Percentiles rank a stretch among this genome's conserved stretches.
Conservation (phyloP, 2,888 invertebrate genomes). For the Heliconius aoede region DNA sequence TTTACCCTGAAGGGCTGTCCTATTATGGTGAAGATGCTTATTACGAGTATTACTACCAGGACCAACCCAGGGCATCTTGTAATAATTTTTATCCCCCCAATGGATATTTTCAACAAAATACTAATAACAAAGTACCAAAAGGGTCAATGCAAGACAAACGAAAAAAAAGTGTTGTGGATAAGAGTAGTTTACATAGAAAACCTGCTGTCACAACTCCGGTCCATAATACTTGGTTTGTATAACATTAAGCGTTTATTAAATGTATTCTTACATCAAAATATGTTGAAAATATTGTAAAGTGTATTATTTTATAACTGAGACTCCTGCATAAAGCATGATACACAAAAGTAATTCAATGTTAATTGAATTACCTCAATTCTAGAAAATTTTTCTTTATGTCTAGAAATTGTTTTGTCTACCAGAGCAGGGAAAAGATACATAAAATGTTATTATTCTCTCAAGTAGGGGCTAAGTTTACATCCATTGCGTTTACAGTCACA, state of each 20-base stretch:
- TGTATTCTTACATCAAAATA: neutral
- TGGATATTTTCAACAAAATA: conserved; percentile 9
- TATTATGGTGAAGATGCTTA: conserved; percentile 6
- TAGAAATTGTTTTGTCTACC: too few relatives aligned
- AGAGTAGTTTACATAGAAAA: conserved; percentile 7
- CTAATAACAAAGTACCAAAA: neutral
- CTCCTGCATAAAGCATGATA: too few relatives aligned
- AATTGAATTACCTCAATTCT: too few relatives aligned
- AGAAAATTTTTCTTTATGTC: too few relatives aligned
- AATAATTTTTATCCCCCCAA: conserved; percentile 4
- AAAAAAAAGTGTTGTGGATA: neutral
- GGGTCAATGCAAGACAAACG: neutral
- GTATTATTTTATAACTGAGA: too few relatives aligned
- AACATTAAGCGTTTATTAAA: neutral
- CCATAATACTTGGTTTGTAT: neutral
- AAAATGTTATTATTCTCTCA: too few relatives aligned
- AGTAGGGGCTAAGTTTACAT: too few relatives aligned
- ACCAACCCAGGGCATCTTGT: neutral
- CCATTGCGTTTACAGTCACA: too few relatives aligned
- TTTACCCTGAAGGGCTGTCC: neutral
- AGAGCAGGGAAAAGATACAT: too few relatives aligned
- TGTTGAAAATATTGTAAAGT: neutral
- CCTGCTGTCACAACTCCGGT: neutral
- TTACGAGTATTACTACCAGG: conserved; percentile 3
- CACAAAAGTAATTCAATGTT: too few relatives aligned